Evolutionary conservation across 2,113 vertebrate genomes (phyloP).

Genomic region (Varanus komodoensis): DNA sequence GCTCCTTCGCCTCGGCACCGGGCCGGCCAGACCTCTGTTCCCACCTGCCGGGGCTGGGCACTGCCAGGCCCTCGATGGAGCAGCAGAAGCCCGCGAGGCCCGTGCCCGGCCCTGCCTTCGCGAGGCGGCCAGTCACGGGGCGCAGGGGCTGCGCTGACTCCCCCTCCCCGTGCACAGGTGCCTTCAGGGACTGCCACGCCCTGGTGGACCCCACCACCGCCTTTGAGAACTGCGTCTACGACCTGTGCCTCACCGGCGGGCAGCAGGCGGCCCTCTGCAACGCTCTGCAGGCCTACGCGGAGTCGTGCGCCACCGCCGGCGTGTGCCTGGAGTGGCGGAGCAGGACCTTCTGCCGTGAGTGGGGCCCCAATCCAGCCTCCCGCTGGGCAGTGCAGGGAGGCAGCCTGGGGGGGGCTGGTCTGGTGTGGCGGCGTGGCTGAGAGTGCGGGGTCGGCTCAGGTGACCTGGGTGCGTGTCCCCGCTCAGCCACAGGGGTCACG

Average conservation of each 20-base stretch:
- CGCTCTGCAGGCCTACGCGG: slow-evolving; percentile 86
- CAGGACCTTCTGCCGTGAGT: slow-evolving; percentile 89
- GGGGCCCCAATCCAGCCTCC: not conserved
- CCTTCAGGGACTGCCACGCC: slow-evolving; percentile 85
- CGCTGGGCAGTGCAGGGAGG: not conserved
- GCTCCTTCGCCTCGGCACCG: too few relatives aligned
- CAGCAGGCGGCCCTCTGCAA: slow-evolving; percentile 84
- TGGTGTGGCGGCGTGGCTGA: too few relatives aligned
- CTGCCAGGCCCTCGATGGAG: not conserved
- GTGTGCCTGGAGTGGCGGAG: slow-evolving; percentile 84
- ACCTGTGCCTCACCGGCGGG: slow-evolving; percentile 84
- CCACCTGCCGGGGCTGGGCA: not conserved
- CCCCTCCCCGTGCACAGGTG: slow-evolving; percentile 70
- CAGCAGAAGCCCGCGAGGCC: too few relatives aligned
- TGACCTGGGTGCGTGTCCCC: too few relatives aligned
- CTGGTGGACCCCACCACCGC: slow-evolving; percentile 76
- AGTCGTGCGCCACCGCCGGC: slow-evolving; percentile 81
- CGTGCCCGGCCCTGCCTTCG: too few relatives aligned
- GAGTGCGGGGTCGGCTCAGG: too few relatives aligned
- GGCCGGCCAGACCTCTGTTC: too few relatives aligned
- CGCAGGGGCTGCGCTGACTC: not conserved
- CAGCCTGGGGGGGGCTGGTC: too few relatives aligned
- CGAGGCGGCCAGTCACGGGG: too few relatives aligned
- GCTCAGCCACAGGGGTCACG: too few relatives aligned
- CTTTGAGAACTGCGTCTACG: slow-evolving; percentile 87